These are phyloP conservation scores for Kryptolebias ocellatus DNA, from an alignment of 2,797 vertebrate genomes.

Conservation along the genomic window DNA sequence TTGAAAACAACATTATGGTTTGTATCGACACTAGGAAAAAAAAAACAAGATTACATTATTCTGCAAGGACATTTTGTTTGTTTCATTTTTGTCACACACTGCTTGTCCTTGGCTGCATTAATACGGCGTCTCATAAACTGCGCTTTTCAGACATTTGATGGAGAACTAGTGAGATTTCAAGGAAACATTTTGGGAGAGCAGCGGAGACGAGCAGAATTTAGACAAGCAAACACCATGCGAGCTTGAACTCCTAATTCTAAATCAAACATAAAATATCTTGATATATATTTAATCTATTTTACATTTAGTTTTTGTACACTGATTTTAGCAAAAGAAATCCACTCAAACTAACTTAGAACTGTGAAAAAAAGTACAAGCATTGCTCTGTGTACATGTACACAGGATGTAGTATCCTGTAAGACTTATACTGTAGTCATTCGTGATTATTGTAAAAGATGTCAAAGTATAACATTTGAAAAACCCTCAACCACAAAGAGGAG, in stretches of 20 bases:
- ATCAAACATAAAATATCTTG: no score
- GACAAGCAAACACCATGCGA: background rate
- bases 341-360: no score
- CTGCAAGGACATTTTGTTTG: constrained; percentile 20
- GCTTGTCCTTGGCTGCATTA: constrained; percentile 22
- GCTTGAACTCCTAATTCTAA: background rate
- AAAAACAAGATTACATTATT: constrained; percentile 14
- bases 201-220: constrained; percentile 20
- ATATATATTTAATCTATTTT: no score
- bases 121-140: constrained; percentile 9
- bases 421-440: no score
- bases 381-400: no score
- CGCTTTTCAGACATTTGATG: constrained; percentile 19
- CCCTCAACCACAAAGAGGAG: background rate
- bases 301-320: no score
- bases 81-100: constrained; percentile 30
- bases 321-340: no score
- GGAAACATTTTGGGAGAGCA: background rate
- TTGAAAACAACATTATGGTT: constrained; percentile 43
- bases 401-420: no score
- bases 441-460: no score
- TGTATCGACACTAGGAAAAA: constrained; percentile 14
- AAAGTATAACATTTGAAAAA: background rate
- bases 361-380: no score
- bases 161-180: constrained; percentile 26